Conservation (phyloP, 64 coral and sea anemone genomes). For the Pocillopora verrucosa region DNA sequence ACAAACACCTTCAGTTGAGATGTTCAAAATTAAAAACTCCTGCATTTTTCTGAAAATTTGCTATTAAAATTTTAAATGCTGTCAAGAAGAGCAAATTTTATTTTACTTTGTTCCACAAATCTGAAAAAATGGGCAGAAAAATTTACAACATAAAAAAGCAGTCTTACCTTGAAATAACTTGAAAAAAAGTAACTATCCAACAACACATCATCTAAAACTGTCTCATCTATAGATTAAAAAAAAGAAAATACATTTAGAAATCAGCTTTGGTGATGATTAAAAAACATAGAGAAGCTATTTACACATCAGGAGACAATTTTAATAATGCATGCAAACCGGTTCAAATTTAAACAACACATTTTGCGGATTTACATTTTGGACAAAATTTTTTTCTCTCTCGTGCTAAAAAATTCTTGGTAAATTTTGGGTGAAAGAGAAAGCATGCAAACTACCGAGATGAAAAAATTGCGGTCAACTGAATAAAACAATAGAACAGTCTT, state of each 20-base stretch:
- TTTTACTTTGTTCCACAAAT: too few species aligned
- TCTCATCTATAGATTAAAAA: conserved; percentile 70
- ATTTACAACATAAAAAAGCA: neutral
- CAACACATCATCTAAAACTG: conserved; percentile 85
- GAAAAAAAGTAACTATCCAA: conserved; percentile 99
- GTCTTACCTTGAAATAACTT: conserved; percentile 94
- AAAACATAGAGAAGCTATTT: neutral
- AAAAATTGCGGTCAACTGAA: neutral
- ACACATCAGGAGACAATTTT: neutral
- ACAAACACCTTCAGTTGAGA: too few species aligned
- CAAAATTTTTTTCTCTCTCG: neutral
- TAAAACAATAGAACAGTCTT: neutral
- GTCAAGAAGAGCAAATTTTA: too few species aligned
- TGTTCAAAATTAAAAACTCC: too few species aligned
- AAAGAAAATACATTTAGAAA: neutral
- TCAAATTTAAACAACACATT: neutral
- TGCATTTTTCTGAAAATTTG: neutral
- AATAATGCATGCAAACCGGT: neutral
- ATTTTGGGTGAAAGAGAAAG: neutral
- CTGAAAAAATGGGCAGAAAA: neutral
- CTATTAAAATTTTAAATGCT: too few species aligned
- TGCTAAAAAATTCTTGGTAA: neutral
- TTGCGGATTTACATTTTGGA: neutral
- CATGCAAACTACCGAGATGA: neutral
- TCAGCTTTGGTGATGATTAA: too few species aligned